Conservation (phyloP, 1,140 invertebrate genomes). For the Homalodisca vitripennis region DNA sequence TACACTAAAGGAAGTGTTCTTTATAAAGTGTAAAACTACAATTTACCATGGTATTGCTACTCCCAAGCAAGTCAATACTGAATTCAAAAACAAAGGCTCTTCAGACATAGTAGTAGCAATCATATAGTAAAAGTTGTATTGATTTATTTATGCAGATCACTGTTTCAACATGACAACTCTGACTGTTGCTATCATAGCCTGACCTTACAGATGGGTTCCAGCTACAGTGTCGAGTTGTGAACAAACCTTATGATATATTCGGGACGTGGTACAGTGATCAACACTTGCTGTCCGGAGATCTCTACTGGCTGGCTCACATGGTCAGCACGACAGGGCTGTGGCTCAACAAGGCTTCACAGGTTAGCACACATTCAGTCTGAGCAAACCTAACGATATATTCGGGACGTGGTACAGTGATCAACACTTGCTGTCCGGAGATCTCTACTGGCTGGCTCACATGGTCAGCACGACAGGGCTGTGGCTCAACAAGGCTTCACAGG, state of each 20-base stretch:
- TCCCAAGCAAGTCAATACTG: too few relatives aligned
- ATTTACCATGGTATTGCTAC: too few relatives aligned
- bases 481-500: conserved; percentile 80
- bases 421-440: conserved; percentile 77
- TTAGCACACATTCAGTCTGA: too few relatives aligned
- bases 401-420: conserved; percentile 86
- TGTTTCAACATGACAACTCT: too few relatives aligned
- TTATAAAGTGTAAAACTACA: too few relatives aligned
- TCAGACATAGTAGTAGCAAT: too few relatives aligned
- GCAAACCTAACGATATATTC: conserved; percentile 88
- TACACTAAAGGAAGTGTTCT: too few relatives aligned
- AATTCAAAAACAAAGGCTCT: too few relatives aligned
- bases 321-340: conserved; percentile 77
- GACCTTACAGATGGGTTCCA: conserved; percentile 60
- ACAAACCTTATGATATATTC: conserved; percentile 88
- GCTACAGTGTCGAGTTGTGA: conserved; percentile 76
- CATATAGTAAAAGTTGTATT: too few relatives aligned
- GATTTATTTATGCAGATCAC: too few relatives aligned
- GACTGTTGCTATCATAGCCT: too few relatives aligned
- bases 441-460: conserved; percentile 76
- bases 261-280: conserved; percentile 87
- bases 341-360: conserved; percentile 81
- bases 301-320: conserved; percentile 76
- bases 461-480: conserved; percentile 77
- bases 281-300: conserved; percentile 77